A percentile compares a stretch with the other conserved stretches of the same genome.
phyloP scores from a whole-genome alignment of 1,140 invertebrate species.

The Rhopalosiphum padi region DNA sequence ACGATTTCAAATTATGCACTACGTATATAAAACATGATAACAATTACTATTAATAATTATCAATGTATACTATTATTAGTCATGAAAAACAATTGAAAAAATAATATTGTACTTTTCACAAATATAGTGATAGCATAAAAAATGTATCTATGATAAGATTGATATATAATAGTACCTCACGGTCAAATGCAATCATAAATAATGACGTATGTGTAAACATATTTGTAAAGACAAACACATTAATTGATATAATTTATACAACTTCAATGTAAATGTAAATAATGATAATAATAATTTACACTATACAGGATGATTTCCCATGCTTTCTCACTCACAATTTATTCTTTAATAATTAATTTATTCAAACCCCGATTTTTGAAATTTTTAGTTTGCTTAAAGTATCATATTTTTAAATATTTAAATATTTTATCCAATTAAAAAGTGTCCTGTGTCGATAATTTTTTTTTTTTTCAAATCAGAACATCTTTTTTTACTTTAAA shows the following conservation, averaged over 20 bases:
- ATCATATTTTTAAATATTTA: neutral
- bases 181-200: neutral
- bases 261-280: neutral
- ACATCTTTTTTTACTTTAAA: neutral
- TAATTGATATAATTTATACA: neutral
- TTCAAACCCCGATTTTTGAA: neutral
- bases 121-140: neutral
- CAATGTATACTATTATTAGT: neutral
- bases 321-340: neutral
- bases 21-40: neutral
- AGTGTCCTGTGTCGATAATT: neutral
- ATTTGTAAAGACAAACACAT: neutral
- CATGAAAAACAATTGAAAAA: neutral
- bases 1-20: neutral
- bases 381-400: neutral
- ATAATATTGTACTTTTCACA: neutral
- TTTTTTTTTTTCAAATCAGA: neutral
- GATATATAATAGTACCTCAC: constrained; percentile 1
- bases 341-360: neutral
- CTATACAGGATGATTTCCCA: neutral
- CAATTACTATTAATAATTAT: neutral
- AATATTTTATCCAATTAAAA: too few relatives aligned
- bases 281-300: neutral
- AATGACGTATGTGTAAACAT: neutral
- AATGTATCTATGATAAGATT: neutral